Base-by-base conservation (phyloP, 2,888 invertebrate species). In the Neoitamus cyanurus region DNA sequence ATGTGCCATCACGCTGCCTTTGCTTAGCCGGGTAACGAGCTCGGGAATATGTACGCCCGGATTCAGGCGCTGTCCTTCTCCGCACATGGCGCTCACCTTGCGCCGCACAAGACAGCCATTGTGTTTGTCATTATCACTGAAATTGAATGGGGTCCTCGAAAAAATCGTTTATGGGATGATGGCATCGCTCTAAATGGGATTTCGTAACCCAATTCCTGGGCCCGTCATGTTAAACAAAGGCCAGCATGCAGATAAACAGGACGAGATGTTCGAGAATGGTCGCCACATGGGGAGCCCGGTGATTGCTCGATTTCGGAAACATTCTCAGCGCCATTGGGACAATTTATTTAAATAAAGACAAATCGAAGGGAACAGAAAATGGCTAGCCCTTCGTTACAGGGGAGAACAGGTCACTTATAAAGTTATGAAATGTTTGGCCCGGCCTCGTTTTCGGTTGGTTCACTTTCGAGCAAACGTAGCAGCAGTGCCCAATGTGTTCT, bases 81-180 rank as follows among this genome's bases (percentile, higher is more conserved):
- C 28, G 46, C 34, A 34, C 2, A 75, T 20, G 20, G 25, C 28
- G 46, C 42, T 13, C 20, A 42, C 42, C 75, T 37, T 34, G 37
- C 42, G 37, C 20, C 28, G 11, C 42, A 42, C 42, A 28, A 75
- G 42, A 42, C 37, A 42, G 25, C 75, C 25, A 42, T 25, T 42
- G 42, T 75, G 25, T 25, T 75, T 25, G 42, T 75, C 75, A 75
- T 75, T 75, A 75, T 42, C 75, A 42, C 42, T 9, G 42, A 42
- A 75, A 42, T 42, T 75, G 75, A 75, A 75, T 75, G 75, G 42
- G 75, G 42, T 42, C 75, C 75, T 75, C 28, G 75, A 42, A 75
- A 75, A 75, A 75, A 42, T 75, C 75, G 28, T 75, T 75, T 75
- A 75, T 75, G 36, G 42, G 28, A 58, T 58, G 75, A 75, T 42